phyloP scores from a whole-genome alignment of 2,888 invertebrate genomes.

The Nomada fucata region DNA sequence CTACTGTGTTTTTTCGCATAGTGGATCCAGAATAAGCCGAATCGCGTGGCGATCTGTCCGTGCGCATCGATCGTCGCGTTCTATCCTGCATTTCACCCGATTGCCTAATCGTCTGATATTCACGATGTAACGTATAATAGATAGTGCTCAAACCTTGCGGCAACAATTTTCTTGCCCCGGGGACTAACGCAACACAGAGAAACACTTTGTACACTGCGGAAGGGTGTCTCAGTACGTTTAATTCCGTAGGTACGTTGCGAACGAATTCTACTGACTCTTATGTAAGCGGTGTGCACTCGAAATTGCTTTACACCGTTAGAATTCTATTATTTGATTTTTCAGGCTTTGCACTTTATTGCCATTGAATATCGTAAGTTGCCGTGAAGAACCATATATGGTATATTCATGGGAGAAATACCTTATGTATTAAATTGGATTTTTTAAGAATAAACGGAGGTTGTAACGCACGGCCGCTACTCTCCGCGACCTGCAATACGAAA shows the following conservation, averaged over 20 bases:
- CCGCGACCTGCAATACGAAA: conserved; percentile 15
- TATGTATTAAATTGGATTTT: no score
- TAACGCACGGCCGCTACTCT: not conserved
- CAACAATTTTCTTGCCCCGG: conserved; percentile 4
- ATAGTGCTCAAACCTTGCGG: conserved; percentile 25
- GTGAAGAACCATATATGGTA: no score
- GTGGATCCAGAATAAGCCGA: conserved; percentile 23
- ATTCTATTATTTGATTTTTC: not conserved
- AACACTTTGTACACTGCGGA: conserved; percentile 7
- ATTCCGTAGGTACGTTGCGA: conserved; percentile 10
- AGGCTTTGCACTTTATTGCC: not conserved
- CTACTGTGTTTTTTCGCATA: no score
- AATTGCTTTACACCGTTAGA: not conserved
- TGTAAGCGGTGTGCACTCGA: not conserved
- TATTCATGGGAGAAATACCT: no score
- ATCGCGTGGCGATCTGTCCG: conserved; percentile 33
- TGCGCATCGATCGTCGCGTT: conserved; percentile 31
- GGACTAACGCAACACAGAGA: not conserved
- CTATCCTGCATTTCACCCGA: conserved; percentile 15
- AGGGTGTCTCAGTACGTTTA: not conserved
- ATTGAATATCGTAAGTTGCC: no score
- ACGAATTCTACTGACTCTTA: conserved; percentile 17
- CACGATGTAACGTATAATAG: conserved; percentile 35
- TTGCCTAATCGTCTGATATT: conserved; percentile 46
- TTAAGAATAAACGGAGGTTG: no score